Evolutionary conservation across 2,797 vertebrate species (phyloP), one percentile per base, ranked within the genome.

Genomic region (Ataeniobius toweri): DNA sequence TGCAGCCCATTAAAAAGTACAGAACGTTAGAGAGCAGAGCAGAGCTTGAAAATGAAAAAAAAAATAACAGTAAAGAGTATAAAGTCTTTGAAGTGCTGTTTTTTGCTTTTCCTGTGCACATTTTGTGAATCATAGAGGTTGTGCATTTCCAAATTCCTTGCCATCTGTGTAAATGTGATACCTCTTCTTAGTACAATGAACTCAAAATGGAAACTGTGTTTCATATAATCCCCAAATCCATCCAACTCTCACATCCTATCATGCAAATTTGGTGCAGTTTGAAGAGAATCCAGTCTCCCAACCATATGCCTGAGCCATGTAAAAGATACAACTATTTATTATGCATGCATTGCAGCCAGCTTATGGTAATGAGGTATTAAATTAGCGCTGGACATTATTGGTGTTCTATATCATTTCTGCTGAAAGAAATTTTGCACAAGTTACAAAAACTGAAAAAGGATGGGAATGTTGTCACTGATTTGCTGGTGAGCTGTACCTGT

Each of bases 321-420:
- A 94, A 94, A 93, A 94, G 94, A 96, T 94, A 95, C 94, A 95
- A 95, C 95, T 93, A 93, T 96, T 94, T 95, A 95, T 95, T 96
- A 96, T 96, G 95, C 94, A 96, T 95, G 95, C 94, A 91, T 94
- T 94, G 93, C 94, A 94, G 93, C 91, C 85, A 91, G 94, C 93
- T 95, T 96, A 96, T 95, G 95, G 93, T 96, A 95, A 96, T 96
- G 93, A 95, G 94, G 94, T 94, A 94, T 96, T 96, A 96, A 95
- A 96, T 96, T 96, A 96, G 95, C 93, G 89, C 93, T 95, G 95
- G 95, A 95, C 95, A 95, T 95, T 95, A 96, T 95, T 95, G 91
- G 93, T 94, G 86, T 85, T 93, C 90, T 92, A 92, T 94, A 95
- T 95, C 92, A 92, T 94, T 95, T 93, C 87, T 93, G 89, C 89